Percentiles rank a stretch among this genome's conserved stretches.
phyloP scores from a whole-genome alignment of 1,140 invertebrate species.

The Rhopalosiphum padi region DNA sequence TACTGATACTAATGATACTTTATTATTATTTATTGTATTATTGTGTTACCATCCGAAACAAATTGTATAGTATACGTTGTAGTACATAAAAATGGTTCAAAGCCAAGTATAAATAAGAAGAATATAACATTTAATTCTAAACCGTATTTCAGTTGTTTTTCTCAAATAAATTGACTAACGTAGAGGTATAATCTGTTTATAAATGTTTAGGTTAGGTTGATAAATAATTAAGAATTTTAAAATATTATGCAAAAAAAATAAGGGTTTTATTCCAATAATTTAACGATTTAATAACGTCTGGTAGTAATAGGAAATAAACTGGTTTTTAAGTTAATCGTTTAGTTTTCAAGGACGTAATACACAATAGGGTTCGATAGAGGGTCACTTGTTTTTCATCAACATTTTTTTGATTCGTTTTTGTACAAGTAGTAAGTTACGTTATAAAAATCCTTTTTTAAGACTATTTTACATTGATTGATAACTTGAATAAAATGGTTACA shows the following conservation, averaged over 20 bases:
- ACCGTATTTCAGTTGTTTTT: neutral
- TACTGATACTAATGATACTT: neutral
- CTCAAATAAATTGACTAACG: neutral
- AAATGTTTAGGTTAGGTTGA: neutral
- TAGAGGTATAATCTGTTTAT: neutral
- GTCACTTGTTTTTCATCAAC: neutral
- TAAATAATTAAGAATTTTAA: neutral
- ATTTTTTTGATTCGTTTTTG: neutral
- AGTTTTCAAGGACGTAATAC: slow-evolving; percentile 19
- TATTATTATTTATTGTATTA: neutral
- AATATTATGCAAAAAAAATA: neutral
- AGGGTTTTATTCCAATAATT: neutral
- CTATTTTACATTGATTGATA: neutral
- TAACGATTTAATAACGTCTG: neutral
- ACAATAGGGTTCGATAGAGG: slow-evolving; percentile 22
- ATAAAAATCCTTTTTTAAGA: neutral
- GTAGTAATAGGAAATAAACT: neutral
- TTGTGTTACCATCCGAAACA: slow-evolving; percentile 1
- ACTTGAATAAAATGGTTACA: neutral
- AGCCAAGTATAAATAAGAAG: neutral
- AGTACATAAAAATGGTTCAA: too few species aligned
- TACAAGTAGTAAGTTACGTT: too few species aligned
- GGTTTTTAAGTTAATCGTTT: slow-evolving; percentile 12
- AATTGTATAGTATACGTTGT: neutral
- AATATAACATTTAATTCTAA: neutral